These are phyloP conservation scores for Metallyticus violacea DNA, from an alignment of 2,888 invertebrate species.

Conservation along the genomic window DNA sequence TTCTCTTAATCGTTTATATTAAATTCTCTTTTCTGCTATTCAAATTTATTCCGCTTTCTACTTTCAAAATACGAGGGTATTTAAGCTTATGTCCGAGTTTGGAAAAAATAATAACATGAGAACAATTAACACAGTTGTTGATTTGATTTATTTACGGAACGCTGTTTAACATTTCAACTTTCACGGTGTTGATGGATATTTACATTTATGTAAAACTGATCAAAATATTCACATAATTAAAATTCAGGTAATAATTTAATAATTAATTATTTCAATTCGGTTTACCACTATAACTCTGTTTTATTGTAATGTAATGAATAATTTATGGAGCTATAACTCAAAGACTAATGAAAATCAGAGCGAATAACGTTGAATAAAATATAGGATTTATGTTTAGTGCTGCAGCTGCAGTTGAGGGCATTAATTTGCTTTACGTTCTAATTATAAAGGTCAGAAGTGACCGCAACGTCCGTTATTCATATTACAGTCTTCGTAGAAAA, in stretches of 20 bases:
- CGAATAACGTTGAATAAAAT: not conserved
- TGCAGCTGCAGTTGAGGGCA: not conserved
- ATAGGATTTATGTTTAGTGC: not conserved
- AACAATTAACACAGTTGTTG: no score
- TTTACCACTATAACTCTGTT: not conserved
- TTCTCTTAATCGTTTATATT: no score
- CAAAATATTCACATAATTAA: not conserved
- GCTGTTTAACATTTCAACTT: no score
- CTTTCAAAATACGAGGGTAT: no score
- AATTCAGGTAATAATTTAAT: not conserved
- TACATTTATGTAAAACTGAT: not conserved
- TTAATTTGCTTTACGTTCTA: not conserved
- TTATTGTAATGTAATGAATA: not conserved
- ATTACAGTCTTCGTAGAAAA: no score
- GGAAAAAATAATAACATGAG: no score
- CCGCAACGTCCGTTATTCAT: no score
- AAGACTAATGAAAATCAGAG: not conserved
- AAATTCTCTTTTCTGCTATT: no score
- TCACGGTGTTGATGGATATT: not conserved
- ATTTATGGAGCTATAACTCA: not conserved
- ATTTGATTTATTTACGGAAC: no score
- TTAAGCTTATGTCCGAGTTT: no score
- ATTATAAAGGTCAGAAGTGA: not conserved
- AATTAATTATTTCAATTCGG: not conserved
- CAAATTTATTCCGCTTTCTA: no score